phyloP scores from a whole-genome alignment of 2,797 vertebrate species.

The Masticophis lateralis region DNA sequence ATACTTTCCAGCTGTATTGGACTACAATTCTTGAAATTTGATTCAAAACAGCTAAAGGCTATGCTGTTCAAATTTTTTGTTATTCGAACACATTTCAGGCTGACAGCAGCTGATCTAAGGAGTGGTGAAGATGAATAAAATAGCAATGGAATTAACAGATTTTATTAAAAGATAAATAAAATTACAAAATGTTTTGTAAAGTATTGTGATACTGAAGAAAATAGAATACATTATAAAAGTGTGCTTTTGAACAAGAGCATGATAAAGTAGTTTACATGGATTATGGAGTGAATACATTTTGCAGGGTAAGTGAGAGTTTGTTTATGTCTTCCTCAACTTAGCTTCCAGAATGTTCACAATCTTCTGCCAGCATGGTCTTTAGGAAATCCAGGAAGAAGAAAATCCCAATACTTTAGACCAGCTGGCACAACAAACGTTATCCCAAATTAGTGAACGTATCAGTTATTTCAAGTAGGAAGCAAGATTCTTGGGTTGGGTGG shows the following conservation, averaged over 20 bases:
- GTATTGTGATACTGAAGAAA: conserved; percentile 5
- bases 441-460: background rate
- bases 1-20: background rate
- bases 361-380: background rate
- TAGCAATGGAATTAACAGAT: background rate
- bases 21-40: background rate
- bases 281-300: background rate
- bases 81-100: background rate
- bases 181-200: conserved; percentile 27
- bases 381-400: background rate
- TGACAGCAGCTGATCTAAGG: background rate
- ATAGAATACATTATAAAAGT: conserved; percentile 10
- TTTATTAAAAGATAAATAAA: conserved; percentile 25
- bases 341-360: background rate
- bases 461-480: background rate
- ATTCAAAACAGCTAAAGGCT: background rate
- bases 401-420: background rate
- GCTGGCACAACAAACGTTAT: background rate
- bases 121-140: conserved; percentile 27
- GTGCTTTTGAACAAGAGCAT: conserved; percentile 1
- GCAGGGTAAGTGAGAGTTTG: conserved; percentile 25
- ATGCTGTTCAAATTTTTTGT: background rate
- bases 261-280: conserved; percentile 10
- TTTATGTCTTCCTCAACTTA: background rate
- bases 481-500: background rate